A percentile compares a stretch with the other conserved stretches of the same genome.
These are phyloP conservation scores for Digitonthophagus gazella DNA, from an alignment of 2,888 invertebrate species.

Conservation along the genomic window DNA sequence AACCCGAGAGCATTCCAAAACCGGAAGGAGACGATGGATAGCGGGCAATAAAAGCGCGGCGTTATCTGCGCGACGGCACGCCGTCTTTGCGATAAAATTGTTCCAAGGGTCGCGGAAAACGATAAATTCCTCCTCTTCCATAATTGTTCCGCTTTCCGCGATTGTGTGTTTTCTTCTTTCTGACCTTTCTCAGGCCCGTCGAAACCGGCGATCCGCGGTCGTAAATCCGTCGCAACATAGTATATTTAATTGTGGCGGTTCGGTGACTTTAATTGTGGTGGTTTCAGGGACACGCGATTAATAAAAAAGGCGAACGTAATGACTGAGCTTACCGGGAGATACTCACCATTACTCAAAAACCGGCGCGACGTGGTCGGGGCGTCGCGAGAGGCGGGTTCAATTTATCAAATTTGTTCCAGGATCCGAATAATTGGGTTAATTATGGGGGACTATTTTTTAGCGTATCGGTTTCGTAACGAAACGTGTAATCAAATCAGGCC, in stretches of 20 bases:
- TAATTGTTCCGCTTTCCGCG: background rate
- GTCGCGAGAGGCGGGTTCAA: slow-evolving; percentile 8
- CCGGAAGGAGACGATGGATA: slow-evolving; percentile 24
- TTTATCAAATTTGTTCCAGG: slow-evolving; percentile 25
- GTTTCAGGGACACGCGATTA: background rate
- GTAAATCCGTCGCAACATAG: slow-evolving; percentile 19
- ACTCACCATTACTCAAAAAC: background rate
- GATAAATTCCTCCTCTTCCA: background rate
- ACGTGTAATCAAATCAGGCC: slow-evolving; percentile 17
- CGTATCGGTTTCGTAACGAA: slow-evolving; percentile 17
- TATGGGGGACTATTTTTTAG: slow-evolving; percentile 18
- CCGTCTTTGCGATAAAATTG: background rate
- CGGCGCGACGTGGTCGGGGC: background rate
- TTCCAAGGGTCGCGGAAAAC: background rate
- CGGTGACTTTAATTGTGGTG: background rate
- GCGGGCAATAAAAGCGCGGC: slow-evolving; percentile 25
- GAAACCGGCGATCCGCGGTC: background rate
- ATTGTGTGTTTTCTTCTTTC: background rate
- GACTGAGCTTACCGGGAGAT: background rate
- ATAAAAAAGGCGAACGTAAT: background rate
- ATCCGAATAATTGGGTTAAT: slow-evolving; percentile 22
- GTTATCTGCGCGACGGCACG: background rate
- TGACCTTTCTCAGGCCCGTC: background rate
- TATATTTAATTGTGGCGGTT: no score
- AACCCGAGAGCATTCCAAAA: slow-evolving; percentile 7